A percentile compares a stretch with the other conserved stretches of the same genome.
phyloP scores from a whole-genome alignment of 2,888 invertebrate genomes.

The Belgica antarctica region DNA sequence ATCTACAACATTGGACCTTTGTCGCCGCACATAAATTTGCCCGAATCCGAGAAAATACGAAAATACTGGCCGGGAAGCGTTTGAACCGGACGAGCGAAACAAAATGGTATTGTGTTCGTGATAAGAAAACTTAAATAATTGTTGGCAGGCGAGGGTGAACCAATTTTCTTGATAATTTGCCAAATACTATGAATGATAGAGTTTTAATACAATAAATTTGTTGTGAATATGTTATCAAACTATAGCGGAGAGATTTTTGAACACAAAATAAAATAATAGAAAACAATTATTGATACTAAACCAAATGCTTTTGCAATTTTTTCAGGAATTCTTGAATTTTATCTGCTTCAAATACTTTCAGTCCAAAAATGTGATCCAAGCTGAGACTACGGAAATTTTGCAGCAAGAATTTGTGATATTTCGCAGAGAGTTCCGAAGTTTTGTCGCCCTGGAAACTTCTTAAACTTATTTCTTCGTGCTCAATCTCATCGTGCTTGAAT shows the following conservation, averaged over 20 bases:
- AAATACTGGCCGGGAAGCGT: neutral
- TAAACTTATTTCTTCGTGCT: no score
- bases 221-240: constrained; percentile 31
- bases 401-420: no score
- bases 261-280: constrained; percentile 10
- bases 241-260: neutral
- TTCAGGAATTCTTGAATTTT: neutral
- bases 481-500: no score
- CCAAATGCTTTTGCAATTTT: neutral
- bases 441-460: neutral
- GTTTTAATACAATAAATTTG: constrained; percentile 41
- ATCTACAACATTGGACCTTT: constrained; percentile 39
- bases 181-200: constrained; percentile 31
- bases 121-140: constrained; percentile 41
- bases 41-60: constrained; percentile 3
- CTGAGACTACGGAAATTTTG: no score
- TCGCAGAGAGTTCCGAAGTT: no score
- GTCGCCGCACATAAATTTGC: constrained; percentile 39
- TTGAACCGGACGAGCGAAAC: neutral
- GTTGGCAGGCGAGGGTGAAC: neutral
- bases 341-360: neutral
- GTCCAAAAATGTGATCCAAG: no score
- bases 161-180: constrained; percentile 40
- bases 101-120: constrained; percentile 42
- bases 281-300: neutral